Conservation (phyloP, 2,888 invertebrate species). For the Erebia aethiops region DNA sequence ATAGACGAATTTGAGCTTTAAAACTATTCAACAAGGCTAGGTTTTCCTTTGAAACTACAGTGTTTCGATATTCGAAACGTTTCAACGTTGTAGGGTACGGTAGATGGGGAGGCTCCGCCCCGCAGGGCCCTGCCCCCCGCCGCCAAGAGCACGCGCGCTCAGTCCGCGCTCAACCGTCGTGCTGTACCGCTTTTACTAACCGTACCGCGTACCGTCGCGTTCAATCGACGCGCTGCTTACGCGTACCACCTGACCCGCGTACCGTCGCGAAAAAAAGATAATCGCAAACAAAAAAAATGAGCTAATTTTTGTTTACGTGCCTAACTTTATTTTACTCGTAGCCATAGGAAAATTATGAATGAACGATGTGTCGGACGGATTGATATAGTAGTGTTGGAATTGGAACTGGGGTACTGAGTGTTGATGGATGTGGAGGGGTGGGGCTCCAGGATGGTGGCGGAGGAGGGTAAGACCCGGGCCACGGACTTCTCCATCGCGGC, state of each 20-base stretch:
- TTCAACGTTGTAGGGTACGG: conserved; percentile 1
- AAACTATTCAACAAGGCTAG: neutral
- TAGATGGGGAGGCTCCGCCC: conserved; percentile 60
- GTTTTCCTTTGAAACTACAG: neutral
- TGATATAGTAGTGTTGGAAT: conserved; percentile 60
- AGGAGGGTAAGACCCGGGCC: conserved; percentile 83
- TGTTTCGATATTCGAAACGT: neutral
- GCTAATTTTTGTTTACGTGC: neutral
- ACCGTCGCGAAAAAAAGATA: neutral
- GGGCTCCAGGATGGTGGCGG: conserved; percentile 78
- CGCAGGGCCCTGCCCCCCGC: conserved; percentile 55
- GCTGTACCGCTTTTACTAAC: conserved; percentile 56
- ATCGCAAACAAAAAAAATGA: conserved; percentile 8
- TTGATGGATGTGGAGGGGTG: conserved; percentile 81
- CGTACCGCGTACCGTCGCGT: conserved; percentile 20
- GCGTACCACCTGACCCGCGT: neutral
- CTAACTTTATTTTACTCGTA: neutral
- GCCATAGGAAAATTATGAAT: conserved; percentile 33
- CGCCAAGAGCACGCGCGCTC: conserved; percentile 61
- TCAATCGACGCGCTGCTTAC: conserved; percentile 17
- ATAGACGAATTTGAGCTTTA: neutral
- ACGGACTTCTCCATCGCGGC: conserved; percentile 98
- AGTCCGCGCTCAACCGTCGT: conserved; percentile 69
- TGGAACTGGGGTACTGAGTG: conserved; percentile 58
- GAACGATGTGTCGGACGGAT: conserved; percentile 63